These are phyloP conservation scores for Sialis fuliginosa DNA, from an alignment of 2,888 invertebrate genomes.

Conservation along the genomic window DNA sequence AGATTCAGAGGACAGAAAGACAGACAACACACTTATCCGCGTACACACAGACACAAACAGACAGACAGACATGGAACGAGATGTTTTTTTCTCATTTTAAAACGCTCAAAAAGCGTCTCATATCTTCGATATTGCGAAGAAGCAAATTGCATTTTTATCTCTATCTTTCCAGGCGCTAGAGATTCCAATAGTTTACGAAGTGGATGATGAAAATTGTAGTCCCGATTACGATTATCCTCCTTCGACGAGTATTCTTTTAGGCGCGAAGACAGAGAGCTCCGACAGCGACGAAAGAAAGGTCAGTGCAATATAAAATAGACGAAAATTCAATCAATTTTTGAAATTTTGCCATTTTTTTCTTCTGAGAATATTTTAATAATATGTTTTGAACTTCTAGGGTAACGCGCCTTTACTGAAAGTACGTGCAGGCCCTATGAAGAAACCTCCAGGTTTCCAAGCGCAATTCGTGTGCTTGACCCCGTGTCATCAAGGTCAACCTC, in stretches of 20 bases:
- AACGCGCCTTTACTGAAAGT: conserved; percentile 38
- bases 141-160: too few relatives aligned
- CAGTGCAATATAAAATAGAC: conserved; percentile 8
- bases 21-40: too few relatives aligned
- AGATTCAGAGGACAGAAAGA: too few relatives aligned
- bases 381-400: conserved; percentile 1
- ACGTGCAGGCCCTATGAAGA: conserved; percentile 59
- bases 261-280: conserved; percentile 20
- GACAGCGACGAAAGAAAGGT: conserved; percentile 33
- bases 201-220: conserved; percentile 62
- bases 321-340: neutral
- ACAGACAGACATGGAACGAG: too few relatives aligned
- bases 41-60: too few relatives aligned
- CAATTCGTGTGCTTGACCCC: conserved; percentile 86
- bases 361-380: neutral
- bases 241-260: conserved; percentile 21
- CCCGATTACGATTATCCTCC: conserved; percentile 58
- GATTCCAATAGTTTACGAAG: conserved; percentile 72
- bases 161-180: conserved; percentile 49
- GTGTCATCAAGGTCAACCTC: conserved; percentile 57
- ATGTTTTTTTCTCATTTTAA: too few relatives aligned
- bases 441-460: conserved; percentile 93
- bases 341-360: neutral
- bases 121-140: too few relatives aligned
- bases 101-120: too few relatives aligned